Conservation (phyloP, 2,888 invertebrate genomes). For the Amphimallon solstitiale region DNA sequence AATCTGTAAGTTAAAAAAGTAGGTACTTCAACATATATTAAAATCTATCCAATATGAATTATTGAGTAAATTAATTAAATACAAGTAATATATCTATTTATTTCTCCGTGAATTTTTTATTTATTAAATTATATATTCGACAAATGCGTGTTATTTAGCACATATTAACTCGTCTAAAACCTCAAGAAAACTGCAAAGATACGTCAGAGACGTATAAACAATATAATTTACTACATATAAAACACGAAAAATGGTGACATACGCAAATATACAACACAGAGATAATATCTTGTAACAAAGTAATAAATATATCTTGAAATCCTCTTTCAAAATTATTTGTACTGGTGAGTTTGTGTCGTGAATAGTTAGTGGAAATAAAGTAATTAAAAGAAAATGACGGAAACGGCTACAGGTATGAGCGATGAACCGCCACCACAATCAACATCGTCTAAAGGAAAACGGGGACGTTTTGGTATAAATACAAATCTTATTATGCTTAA, state of each 20-base stretch:
- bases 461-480: conserved; percentile 64
- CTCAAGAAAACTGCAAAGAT: conserved; percentile 16
- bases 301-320: conserved; percentile 24
- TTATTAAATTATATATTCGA: no score
- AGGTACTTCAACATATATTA: no score
- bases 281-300: conserved; percentile 27
- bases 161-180: no score
- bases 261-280: conserved; percentile 19
- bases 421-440: conserved; percentile 18
- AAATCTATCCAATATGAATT: no score
- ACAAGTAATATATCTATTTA: no score
- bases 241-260: conserved; percentile 26
- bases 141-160: no score
- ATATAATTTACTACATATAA: conserved; percentile 28
- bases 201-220: conserved; percentile 30
- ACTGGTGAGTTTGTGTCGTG: background rate
- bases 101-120: no score
- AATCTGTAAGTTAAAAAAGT: no score
- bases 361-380: conserved; percentile 5
- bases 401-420: conserved; percentile 27
- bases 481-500: conserved; percentile 83
- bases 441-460: conserved; percentile 22
- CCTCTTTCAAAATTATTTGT: conserved; percentile 17
- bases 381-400: conserved; percentile 27
- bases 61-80: no score